Evolutionary conservation across 2,797 vertebrate species (phyloP), one percentile per base, ranked within the genome.

Genomic region (Tragelaphus oryx): DNA sequence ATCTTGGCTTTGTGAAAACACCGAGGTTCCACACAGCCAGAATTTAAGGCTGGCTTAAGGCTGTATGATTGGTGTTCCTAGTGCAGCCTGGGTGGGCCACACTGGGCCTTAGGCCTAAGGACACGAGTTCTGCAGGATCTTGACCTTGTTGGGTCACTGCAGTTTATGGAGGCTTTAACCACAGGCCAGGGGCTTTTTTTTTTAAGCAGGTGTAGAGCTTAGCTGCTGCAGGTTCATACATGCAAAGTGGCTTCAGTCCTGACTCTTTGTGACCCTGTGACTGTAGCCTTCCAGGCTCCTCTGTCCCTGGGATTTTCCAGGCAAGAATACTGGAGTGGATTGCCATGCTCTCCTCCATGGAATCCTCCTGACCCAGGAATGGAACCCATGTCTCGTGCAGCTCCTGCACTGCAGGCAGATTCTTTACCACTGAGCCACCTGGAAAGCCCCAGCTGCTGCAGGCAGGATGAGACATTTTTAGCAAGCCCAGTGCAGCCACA

Each of bases 21-120:
- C 52, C 0, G 0, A 6, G 6, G 44, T 0, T 1, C 4, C 1
- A 9, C 1, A 0, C 3, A 0, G 22, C 37, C 50, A 6, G 26
- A 46, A 16, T 5, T 46, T 14, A 1, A 1, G 13, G 5, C 46
- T 46, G 46, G 46, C 46, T 46, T 46, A 46, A 46, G 46, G 46
- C 46, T 46, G 46, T 6, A 26, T 5, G 1, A 9, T 37, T n/a
- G 1, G 26, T 3, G 12, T 52, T 10, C 17, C 1, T 16, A 0
- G 54, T 7, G 41, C 57, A 48, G 84, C 57, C 16, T 12, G 26
- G 0, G 14, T 4, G 52, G 24, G 76, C 16, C 26, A 0, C 0
- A 0, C 10, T 5, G 12, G 41, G 26, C 44, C 81, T 37, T 2
- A 0, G n/a, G 17, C 28, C 50, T 3, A 14, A 22, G 11, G 0